phyloP scores from a whole-genome alignment of 1,140 invertebrate genomes.

The Panagrolaimus sp. region DNA sequence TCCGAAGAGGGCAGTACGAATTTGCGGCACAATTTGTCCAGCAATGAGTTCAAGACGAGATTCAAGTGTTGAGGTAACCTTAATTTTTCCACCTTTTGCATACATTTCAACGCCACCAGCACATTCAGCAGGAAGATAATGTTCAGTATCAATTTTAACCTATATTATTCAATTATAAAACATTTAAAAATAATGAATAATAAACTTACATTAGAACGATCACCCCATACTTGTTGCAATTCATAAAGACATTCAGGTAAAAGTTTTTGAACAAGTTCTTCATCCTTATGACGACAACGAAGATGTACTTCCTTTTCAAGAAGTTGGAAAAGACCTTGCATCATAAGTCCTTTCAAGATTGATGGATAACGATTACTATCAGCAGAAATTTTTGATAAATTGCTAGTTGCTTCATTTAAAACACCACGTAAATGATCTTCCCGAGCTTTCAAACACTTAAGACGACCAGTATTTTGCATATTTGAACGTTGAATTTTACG shows the following conservation, averaged over 20 bases:
- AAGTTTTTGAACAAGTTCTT: slow-evolving; percentile 64
- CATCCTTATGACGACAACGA: slow-evolving; percentile 74
- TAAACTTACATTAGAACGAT: slow-evolving; percentile 68
- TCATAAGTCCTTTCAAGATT: slow-evolving; percentile 76
- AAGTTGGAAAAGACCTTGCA: slow-evolving; percentile 70
- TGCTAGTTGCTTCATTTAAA: slow-evolving; percentile 80
- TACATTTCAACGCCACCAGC: slow-evolving; percentile 85
- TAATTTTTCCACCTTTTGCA: slow-evolving; percentile 75
- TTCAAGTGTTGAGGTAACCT: slow-evolving; percentile 88
- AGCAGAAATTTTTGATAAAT: slow-evolving; percentile 73
- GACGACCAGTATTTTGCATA: slow-evolving; percentile 91
- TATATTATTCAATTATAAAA: slow-evolving; percentile 38
- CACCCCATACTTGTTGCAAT: slow-evolving; percentile 68
- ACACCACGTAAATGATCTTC: slow-evolving; percentile 64
- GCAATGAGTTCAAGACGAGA: slow-evolving; percentile 86
- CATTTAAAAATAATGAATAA: slow-evolving; percentile 27
- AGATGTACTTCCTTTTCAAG: slow-evolving; percentile 76
- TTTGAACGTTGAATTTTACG: slow-evolving; percentile 99
- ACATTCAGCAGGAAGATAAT: slow-evolving; percentile 70
- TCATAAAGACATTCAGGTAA: slow-evolving; percentile 63
- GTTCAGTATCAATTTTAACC: slow-evolving; percentile 58
- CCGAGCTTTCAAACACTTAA: slow-evolving; percentile 78
- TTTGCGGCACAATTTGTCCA: slow-evolving; percentile 82
- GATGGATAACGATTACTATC: slow-evolving; percentile 70
- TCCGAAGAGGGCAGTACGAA: slow-evolving; percentile 85